Percentiles rank a stretch among this genome's conserved stretches.
phyloP scores from a whole-genome alignment of 2,888 invertebrate genomes.

The Lycocerus yunnanus region DNA sequence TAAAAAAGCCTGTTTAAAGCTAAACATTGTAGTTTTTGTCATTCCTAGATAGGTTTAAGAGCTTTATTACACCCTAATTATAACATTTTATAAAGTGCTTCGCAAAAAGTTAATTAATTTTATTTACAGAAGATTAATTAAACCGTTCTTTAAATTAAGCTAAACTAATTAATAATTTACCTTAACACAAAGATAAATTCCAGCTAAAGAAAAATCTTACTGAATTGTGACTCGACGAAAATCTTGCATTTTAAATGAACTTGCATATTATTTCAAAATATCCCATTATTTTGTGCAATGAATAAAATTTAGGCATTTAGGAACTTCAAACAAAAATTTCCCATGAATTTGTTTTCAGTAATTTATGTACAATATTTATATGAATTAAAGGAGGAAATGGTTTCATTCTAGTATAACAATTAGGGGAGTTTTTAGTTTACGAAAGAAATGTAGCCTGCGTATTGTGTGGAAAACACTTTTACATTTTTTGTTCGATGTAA shows the following conservation, averaged over 20 bases:
- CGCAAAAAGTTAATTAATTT: background rate
- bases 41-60: background rate
- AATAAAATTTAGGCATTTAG: background rate
- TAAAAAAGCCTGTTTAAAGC: background rate
- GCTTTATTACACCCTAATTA: background rate
- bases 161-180: background rate
- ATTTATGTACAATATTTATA: background rate
- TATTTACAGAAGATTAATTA: background rate
- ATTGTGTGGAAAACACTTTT: constrained; percentile 4
- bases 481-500: constrained; percentile 7
- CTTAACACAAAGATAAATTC: background rate
- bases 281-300: background rate
- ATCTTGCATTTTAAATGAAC: background rate
- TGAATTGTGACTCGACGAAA: background rate
- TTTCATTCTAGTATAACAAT: background rate
- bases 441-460: background rate
- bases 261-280: background rate
- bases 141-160: background rate
- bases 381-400: background rate
- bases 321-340: background rate
- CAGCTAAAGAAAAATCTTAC: background rate
- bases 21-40: background rate
- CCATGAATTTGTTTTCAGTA: background rate
- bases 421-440: background rate
- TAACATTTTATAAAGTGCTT: background rate